Percentiles rank a stretch among this genome's conserved stretches.
Conservation (phyloP, 2,797 vertebrate genomes). For the Ataeniobius toweri region DNA sequence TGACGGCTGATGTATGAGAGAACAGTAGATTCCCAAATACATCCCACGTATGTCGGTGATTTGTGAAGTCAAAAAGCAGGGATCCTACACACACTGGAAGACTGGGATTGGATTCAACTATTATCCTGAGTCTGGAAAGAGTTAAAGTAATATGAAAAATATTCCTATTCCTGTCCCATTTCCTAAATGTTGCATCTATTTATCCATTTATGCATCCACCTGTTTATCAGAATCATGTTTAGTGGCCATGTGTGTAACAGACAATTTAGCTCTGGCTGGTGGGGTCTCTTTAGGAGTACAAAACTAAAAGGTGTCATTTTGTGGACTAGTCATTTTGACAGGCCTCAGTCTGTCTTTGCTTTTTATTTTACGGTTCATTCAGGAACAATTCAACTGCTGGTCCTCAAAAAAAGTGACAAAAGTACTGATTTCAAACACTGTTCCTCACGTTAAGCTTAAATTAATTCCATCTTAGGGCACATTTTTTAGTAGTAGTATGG, state of each 20-base stretch:
- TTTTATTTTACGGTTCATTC: no score
- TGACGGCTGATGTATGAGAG: slow-evolving; percentile 2
- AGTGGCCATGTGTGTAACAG: neutral
- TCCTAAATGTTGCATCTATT: neutral
- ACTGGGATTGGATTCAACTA: neutral
- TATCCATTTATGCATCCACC: neutral
- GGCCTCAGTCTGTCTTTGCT: no score
- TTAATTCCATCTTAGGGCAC: slow-evolving; percentile 32
- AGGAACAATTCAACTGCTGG: neutral
- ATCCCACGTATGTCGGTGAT: slow-evolving; percentile 17
- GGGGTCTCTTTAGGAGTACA: no score
- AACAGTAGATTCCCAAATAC: neutral
- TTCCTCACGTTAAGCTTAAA: slow-evolving; percentile 49
- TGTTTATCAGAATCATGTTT: neutral
- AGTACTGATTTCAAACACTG: neutral
- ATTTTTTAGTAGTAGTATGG: slow-evolving; percentile 44
- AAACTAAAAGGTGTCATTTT: neutral
- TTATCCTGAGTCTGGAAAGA: neutral
- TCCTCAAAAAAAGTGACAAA: neutral
- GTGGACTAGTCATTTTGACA: slow-evolving; percentile 23
- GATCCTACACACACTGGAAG: neutral
- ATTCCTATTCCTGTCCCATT: neutral
- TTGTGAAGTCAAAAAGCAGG: slow-evolving; percentile 5
- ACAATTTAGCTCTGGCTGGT: no score
- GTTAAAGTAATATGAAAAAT: neutral